Evolutionary conservation across 2,113 vertebrate genomes (phyloP), one percentile per base, ranked within the genome.

Genomic region (Corynorhinus townsendii): DNA sequence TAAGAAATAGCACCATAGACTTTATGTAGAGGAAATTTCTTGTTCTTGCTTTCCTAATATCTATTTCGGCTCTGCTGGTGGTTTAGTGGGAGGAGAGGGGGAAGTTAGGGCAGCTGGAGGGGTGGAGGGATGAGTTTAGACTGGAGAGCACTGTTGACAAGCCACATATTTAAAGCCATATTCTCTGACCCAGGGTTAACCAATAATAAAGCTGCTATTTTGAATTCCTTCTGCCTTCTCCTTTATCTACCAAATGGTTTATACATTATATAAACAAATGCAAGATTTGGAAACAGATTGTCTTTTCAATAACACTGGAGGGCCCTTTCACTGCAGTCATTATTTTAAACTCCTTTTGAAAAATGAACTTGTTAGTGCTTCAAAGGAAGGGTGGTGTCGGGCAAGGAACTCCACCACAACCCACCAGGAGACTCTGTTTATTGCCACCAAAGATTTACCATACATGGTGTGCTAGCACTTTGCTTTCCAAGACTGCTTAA

Each of bases 401-500:
- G 43, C 2, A 24, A 83, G 30, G 69, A 82, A 40, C 40, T 66
- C 2, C 28, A 54, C 38, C 11, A 73, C 72, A 68, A 45, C 40
- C 33, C 45, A 35, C 64, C 47, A 33, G 77, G 71, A 85, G 52
- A 52, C 62, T 72, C 47, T 35, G 52, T 92, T 87, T 49, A 73
- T n/a, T 88, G 76, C 49, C 92, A 66, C 62, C n/a, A 24, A 49
- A 92, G 85, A 54, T 90, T 92, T 82, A 93, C 30, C 45, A 64
- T 66, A 26, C 26, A 19, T 19, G 52, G n/a, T 56, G 43, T 9
- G 56, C 43, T 35, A 87, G 72, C 35, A 64, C 33, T 94, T 38
- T 59, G 28, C 84, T 94, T 89, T 93, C 90, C 59, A 93, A 77
- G 90, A 28, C 38, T 91, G 88, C 76, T 90, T 88, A 90, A 90